A percentile compares a stretch with the other conserved stretches of the same genome.
Evolutionary conservation across 1,140 invertebrate genomes (phyloP).

Genomic region (Cepaea nemoralis): DNA sequence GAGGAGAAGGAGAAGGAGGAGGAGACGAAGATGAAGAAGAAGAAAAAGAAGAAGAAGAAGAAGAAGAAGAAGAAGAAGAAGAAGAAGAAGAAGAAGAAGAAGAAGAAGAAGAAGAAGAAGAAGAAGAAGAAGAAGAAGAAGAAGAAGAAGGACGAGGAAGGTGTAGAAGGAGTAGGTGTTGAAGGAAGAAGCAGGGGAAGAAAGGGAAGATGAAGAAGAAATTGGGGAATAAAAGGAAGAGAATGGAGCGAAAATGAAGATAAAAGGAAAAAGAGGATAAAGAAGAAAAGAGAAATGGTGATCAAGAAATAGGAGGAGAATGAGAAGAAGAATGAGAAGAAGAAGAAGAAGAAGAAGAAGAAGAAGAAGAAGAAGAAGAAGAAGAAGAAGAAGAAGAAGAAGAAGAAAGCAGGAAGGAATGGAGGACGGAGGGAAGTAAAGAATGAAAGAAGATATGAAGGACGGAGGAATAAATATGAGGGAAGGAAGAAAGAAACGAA

Average conservation of each 20-base stretch:
- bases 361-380: not conserved
- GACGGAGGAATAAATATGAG: not conserved
- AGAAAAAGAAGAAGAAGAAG: too few relatives aligned
- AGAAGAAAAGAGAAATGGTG: too few relatives aligned
- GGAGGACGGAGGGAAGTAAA: not conserved
- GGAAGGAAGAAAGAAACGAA: slow-evolving; percentile 19
- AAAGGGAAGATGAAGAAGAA: too few relatives aligned
- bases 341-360: not conserved
- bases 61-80: not conserved
- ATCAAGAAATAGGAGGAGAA: not conserved
- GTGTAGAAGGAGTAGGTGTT: not conserved
- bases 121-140: not conserved
- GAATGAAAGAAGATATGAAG: not conserved
- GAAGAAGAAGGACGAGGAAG: too few relatives aligned
- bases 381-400: not conserved
- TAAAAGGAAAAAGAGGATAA: not conserved
- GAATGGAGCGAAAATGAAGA: not conserved
- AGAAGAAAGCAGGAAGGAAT: not conserved
- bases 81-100: slow-evolving; percentile 20
- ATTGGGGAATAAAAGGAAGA: too few relatives aligned
- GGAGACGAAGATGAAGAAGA: not conserved
- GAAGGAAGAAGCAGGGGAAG: not conserved
- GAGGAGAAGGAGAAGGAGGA: too few relatives aligned
- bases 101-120: slow-evolving; percentile 17
- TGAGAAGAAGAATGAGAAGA: not conserved